Base-by-base conservation (phyloP, 1,140 invertebrate genomes). In the Dreissena rostriformis region DNA sequence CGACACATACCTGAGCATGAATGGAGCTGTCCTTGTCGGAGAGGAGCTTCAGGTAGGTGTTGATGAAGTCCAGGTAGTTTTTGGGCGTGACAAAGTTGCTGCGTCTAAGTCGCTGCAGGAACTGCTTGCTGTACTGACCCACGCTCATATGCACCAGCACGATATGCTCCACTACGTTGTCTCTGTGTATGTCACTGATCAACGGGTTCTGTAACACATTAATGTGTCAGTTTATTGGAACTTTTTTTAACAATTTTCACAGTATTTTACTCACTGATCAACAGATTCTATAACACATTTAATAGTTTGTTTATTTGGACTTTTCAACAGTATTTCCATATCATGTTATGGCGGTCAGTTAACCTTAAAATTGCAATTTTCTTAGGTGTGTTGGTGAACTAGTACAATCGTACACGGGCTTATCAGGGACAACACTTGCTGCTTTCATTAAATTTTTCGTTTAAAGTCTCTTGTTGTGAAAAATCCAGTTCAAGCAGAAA, bases 81-180 rank as follows among this genome's bases (percentile, higher is more conserved):
- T 97, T 98, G 0, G 97, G 97, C 6, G 97, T 98, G 0, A 98
- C 96, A 90, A 96, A 97, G 93, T 97, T 98, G 89, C 95, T 96
- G 61, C 97, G 94, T 49, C 96, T 93, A 12, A 97, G 92, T 77
- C 96, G 96, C 19, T 95, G 90, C 12, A 95, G 91, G 90, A 97
- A 98, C 72, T 96, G 95, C n/a, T 89, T 90, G 0, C 96, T 96
- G 91, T 97, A 97, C 0, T 94, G 90, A 22, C 95, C 95, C 14
- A 97, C 95, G 0, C 95, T 95, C 77, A 95, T 94, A 90, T 98
- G 97, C 0, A 97, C 96, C 91, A 97, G 95, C 0, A 98, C 97
- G 14, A 97, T 96, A 90, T 98, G 97, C 63, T 96, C 94, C 0
- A 98, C 96, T 26, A 98, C 96, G 10, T 93, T 92, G 15, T 96